Conservation (phyloP, 2,797 vertebrate genomes). For the Atherinosoma microstoma region DNA sequence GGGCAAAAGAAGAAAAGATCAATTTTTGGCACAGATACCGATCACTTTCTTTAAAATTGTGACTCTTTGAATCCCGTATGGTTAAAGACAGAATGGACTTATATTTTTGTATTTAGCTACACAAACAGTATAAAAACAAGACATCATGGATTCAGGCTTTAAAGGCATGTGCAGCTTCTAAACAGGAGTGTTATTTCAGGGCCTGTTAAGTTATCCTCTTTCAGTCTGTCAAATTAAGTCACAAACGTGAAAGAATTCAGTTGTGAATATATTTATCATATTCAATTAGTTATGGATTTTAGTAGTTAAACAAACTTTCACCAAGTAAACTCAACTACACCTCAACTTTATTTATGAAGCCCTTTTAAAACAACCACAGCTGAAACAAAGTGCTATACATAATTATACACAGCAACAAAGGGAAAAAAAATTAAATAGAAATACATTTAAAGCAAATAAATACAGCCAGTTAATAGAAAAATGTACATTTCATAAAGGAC, state of each 20-base stretch:
- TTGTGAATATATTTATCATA: slow-evolving; percentile 8
- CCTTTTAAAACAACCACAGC: too few species aligned
- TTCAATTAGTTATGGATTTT: not conserved
- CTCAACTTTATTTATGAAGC: too few species aligned
- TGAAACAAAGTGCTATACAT: too few species aligned
- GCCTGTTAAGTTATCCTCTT: not conserved
- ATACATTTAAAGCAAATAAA: slow-evolving; percentile 5
- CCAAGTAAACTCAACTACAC: not conserved
- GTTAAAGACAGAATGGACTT: not conserved
- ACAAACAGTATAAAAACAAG: not conserved
- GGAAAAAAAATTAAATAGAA: not conserved
- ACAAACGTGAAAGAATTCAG: not conserved
- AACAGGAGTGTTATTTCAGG: not conserved
- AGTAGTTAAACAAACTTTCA: not conserved
- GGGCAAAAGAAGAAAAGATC: not conserved
- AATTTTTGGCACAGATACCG: not conserved
- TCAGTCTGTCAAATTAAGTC: not conserved
- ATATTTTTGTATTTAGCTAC: not conserved
- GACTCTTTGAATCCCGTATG: not conserved
- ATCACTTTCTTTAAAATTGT: not conserved
- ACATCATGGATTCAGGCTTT: slow-evolving; percentile 3
- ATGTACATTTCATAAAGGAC: not conserved
- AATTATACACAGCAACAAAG: too few species aligned
- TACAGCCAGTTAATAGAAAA: not conserved
- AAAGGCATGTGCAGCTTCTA: not conserved